Base-by-base conservation (phyloP, 2,888 invertebrate genomes). In the Danaus chrysippus region DNA sequence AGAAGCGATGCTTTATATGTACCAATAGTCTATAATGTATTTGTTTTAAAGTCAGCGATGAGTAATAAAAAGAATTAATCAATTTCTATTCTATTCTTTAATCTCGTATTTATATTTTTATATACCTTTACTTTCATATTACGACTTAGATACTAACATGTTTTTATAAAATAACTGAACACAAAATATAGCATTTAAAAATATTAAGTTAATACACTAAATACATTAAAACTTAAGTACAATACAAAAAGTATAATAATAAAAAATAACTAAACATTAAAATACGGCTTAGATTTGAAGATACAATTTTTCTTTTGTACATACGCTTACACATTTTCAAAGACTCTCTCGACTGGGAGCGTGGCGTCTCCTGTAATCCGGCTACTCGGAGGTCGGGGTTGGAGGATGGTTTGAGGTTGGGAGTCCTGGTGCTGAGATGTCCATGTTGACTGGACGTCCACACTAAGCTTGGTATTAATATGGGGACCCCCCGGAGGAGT, bases 351-450 rank as follows among this genome's bases (percentile, higher is more conserved):
- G 90, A 90, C 97, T 95, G 97, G 97, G 96, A 96, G 96, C 93
- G 95, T 96, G 97, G 98, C 97, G 95, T 92, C 96, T 96, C 96
- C 97, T 98, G 97, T 98, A 98, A 98, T 97, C 97, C 94, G 95
- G 97, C 96, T 95, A 93, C 96, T 95, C 94, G 96, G 97, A 97
- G 94, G 97, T 96, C 95, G 91, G 96, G 93, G 92, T 87, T 92
- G 93, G 95, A 90, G 97, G 95, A 97, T 96, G 96, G 94, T 95
- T 95, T 97, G 97, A 96, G 96, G 94, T 92, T 93, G 94, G 96
- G 96, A 78, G 76, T 73, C 71, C 79, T 80, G 86, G 76, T 82
- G 78, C 77, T 85, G 77, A 77, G 87, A 83, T 49, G 80, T 81
- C 77, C 82, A 86, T 86, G 87, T 86, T 93, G 98, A 97, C 96